phyloP scores from a whole-genome alignment of 2,797 vertebrate genomes.

The Melanotaenia trifasciata region DNA sequence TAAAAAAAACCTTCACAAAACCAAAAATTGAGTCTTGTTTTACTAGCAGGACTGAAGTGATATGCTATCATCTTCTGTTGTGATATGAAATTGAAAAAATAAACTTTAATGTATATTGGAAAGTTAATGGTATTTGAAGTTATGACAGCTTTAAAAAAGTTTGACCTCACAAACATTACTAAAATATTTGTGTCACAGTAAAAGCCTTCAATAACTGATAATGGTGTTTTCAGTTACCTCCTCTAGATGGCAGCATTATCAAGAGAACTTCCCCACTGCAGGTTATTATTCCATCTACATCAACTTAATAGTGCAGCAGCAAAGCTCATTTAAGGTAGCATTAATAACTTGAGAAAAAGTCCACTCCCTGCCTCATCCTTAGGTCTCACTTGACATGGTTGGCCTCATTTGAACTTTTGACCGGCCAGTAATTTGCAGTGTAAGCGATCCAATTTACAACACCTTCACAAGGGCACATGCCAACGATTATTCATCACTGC shows the following conservation, averaged over 20 bases:
- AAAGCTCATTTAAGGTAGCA: conserved; percentile 37
- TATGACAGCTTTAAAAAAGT: too few species aligned
- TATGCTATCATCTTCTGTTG: too few species aligned
- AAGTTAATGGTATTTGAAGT: too few species aligned
- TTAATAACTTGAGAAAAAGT: conserved; percentile 60
- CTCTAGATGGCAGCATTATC: conserved; percentile 78
- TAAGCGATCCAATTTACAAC: conserved; percentile 69
- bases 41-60: too few species aligned
- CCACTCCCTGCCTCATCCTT: conserved; percentile 45
- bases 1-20: too few species aligned
- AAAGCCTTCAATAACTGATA: too few species aligned
- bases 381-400: conserved; percentile 56
- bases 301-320: conserved; percentile 27
- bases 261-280: conserved; percentile 31
- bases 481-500: conserved; percentile 53
- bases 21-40: too few species aligned
- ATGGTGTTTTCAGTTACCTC: neutral
- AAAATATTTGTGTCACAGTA: too few species aligned
- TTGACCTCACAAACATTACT: too few species aligned
- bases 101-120: too few species aligned
- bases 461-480: conserved; percentile 58
- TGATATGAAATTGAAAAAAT: too few species aligned
- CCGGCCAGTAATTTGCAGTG: conserved; percentile 67
- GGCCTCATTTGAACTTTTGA: conserved; percentile 72
- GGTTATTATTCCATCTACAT: neutral